These are phyloP conservation scores for Lithophane semibrunnea DNA, from an alignment of 2,888 invertebrate genomes.

Conservation along the genomic window DNA sequence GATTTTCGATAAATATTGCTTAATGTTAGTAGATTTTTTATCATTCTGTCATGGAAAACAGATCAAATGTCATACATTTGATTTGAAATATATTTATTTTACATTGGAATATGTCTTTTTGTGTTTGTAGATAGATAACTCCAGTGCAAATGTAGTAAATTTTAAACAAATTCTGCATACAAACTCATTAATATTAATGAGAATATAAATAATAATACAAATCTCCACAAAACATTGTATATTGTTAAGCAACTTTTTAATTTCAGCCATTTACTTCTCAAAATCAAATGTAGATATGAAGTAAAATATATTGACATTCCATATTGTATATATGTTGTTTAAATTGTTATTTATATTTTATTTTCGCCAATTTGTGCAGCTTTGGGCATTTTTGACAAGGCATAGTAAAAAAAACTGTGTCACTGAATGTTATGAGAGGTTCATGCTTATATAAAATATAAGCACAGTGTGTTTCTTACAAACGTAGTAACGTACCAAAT, in stretches of 20 bases:
- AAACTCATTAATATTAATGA: slow-evolving; percentile 73
- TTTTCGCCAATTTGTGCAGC: slow-evolving; percentile 61
- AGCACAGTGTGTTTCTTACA: slow-evolving; percentile 37
- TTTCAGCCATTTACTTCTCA: slow-evolving; percentile 85
- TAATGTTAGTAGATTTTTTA: slow-evolving; percentile 90
- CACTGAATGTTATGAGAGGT: slow-evolving; percentile 26
- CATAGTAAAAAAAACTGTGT: slow-evolving; percentile 17
- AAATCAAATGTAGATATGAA: slow-evolving; percentile 89
- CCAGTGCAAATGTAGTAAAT: slow-evolving; percentile 84
- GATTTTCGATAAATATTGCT: slow-evolving; percentile 89
- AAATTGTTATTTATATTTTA: slow-evolving; percentile 78
- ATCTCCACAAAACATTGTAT: slow-evolving; percentile 83
- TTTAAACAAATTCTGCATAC: slow-evolving; percentile 76
- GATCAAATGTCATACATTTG: slow-evolving; percentile 91
- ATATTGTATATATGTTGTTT: slow-evolving; percentile 88
- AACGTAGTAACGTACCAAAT: slow-evolving; percentile 41
- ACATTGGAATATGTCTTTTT: slow-evolving; percentile 89
- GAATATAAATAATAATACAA: slow-evolving; percentile 74
- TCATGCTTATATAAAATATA: slow-evolving; percentile 36
- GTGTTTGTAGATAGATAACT: slow-evolving; percentile 89
- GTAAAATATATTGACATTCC: slow-evolving; percentile 91
- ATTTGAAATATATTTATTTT: slow-evolving; percentile 91
- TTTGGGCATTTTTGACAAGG: slow-evolving; percentile 37
- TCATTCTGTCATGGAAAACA: slow-evolving; percentile 88
- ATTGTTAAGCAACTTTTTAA: slow-evolving; percentile 85